Base-by-base conservation (phyloP, 2,113 vertebrate species). In the Toxotes jaculatrix region DNA sequence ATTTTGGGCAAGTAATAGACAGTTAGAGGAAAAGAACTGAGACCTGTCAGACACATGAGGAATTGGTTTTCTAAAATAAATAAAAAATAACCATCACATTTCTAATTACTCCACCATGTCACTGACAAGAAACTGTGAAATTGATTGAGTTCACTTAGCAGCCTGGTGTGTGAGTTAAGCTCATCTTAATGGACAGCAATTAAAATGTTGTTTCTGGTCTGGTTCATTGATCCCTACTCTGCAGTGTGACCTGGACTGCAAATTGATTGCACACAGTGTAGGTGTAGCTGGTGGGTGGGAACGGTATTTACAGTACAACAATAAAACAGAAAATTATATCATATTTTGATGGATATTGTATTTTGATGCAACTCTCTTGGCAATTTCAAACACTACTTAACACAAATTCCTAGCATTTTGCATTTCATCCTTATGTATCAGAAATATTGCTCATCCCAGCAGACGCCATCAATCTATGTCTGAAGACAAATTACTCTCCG, bases 141-240 rank as follows among this genome's bases (percentile, higher is more conserved):
- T 2, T 40, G 38, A 7, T 4, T 51, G 21, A 34, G 38, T 71
- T 77, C 63, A 38, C n/a, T 31, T 16, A 43, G 47, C 67, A 36
- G 43, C n/a, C 56, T 34, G 32, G n/a, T 36, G 40, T 36, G 60
- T 71, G 36, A 43, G 23, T 75, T 51, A 40, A 55, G 23, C 23
- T 69, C 23, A 47, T 72, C 34, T 59, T 56, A 79, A 68, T 68
- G 23, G n/a, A 55, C 43, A 65, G 12, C 69, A 5, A 79, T 70
- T 66, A 12, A 68, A 60, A 57, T 66, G 56, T 43, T n/a, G 32
- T 42, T 59, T 21, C 1, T 1, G 21, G 13, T 59, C 13, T 32
- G 36, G 63, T 66, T 57, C 17, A 62, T 45, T 82, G 32, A 70
- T 17, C n/a, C 11, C 3, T 34, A 11, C 31, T 62, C 32, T 60